Conservation (phyloP, 2,888 invertebrate species). For the Diaperis boleti region DNA sequence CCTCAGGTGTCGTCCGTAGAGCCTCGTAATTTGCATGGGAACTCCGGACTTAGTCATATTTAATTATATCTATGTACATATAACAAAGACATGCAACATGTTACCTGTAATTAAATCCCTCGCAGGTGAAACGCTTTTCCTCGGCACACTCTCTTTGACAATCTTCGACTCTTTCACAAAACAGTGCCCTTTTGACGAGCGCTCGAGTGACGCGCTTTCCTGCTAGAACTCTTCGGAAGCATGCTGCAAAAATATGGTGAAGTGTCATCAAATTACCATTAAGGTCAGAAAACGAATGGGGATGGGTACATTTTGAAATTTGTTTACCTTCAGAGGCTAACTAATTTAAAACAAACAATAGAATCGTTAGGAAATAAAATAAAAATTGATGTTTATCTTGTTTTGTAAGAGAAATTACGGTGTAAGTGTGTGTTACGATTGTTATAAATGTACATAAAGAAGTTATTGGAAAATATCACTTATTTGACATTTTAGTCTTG, state of each 20-base stretch:
- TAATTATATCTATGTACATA: no score
- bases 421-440: constrained; percentile 12
- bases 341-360: constrained; percentile 44
- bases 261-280: constrained; percentile 24
- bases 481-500: no score
- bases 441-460: no score
- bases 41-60: background rate
- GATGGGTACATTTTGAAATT: constrained; percentile 27
- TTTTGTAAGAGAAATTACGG: constrained; percentile 38
- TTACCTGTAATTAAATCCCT: constrained; percentile 86
- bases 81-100: background rate
- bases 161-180: constrained; percentile 80
- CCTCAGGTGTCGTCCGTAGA: constrained; percentile 7
- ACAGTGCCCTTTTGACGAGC: constrained; percentile 76
- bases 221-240: constrained; percentile 81
- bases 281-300: constrained; percentile 1
- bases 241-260: constrained; percentile 73
- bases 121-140: constrained; percentile 81
- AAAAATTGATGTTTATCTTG: constrained; percentile 44
- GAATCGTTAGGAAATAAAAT: constrained; percentile 42
- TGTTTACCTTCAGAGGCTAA: constrained; percentile 28
- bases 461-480: no score
- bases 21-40: background rate
- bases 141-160: constrained; percentile 81
- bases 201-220: constrained; percentile 79